phyloP scores from a whole-genome alignment of 2,113 vertebrate genomes.

The Dipodomys stephensi region DNA sequence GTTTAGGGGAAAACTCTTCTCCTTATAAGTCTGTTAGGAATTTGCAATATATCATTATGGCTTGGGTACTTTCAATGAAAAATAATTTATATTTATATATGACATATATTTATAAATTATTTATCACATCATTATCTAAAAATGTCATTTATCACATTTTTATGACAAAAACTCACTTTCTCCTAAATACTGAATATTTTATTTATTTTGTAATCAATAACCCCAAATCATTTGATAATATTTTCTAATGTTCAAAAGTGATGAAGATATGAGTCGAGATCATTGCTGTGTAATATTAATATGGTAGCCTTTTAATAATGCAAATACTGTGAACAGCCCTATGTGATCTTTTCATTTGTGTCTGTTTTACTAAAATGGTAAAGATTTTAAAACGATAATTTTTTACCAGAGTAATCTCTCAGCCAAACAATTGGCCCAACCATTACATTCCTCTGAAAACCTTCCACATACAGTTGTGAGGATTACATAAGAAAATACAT shows the following conservation, averaged over 20 bases:
- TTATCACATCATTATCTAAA: too few relatives aligned
- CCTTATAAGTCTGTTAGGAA: neutral
- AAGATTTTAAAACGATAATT: neutral
- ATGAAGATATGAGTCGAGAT: neutral
- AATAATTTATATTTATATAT: neutral
- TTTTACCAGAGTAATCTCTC: neutral
- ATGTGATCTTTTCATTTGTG: too few relatives aligned
- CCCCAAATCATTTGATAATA: neutral
- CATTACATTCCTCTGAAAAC: neutral
- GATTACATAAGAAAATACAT: neutral
- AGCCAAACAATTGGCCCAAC: too few relatives aligned
- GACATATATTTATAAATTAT: too few relatives aligned
- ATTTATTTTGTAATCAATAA: too few relatives aligned
- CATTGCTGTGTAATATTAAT: too few relatives aligned
- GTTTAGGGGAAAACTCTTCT: neutral
- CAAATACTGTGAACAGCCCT: too few relatives aligned
- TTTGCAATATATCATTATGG: rapidly evolving
- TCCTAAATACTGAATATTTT: too few relatives aligned
- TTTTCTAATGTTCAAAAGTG: neutral
- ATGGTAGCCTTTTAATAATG: too few relatives aligned
- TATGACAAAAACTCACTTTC: neutral
- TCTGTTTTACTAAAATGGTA: neutral
- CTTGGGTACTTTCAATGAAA: neutral
- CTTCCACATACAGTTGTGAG: neutral
- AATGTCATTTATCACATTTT: neutral